These are phyloP conservation scores for Hippocampus mohnikei DNA, from an alignment of 2,113 vertebrate genomes.

Conservation along the genomic window DNA sequence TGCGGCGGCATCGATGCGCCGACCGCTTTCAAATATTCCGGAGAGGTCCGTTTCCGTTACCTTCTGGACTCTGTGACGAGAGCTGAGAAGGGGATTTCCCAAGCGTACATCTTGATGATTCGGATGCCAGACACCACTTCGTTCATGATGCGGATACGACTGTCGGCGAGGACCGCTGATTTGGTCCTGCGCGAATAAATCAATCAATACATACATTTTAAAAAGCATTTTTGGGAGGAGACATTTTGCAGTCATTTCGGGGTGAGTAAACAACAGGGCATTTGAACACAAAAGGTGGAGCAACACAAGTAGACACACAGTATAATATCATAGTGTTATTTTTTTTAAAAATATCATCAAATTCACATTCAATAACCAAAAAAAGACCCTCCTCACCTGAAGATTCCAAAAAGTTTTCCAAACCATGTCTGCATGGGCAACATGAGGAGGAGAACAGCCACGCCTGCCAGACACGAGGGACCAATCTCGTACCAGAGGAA, in stretches of 20 bases:
- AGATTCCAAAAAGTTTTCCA: slow-evolving; percentile 82
- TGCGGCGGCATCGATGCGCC: not conserved
- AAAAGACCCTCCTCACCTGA: slow-evolving; percentile 71
- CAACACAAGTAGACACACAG: too few relatives aligned
- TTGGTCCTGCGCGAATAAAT: slow-evolving; percentile 70
- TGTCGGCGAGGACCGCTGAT: slow-evolving; percentile 82
- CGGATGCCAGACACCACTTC: slow-evolving; percentile 93
- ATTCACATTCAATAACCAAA: too few relatives aligned
- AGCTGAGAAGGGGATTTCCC: slow-evolving; percentile 88
- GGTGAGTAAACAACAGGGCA: too few relatives aligned
- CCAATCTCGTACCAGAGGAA: slow-evolving; percentile 92
- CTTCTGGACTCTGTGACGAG: slow-evolving; percentile 80
- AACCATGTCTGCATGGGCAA: slow-evolving; percentile 84
- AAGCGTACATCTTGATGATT: slow-evolving; percentile 98
- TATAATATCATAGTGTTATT: too few relatives aligned
- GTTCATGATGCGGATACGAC: slow-evolving; percentile 92
- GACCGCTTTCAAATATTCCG: not conserved
- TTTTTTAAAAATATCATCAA: too few relatives aligned
- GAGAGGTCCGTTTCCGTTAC: slow-evolving; percentile 56
- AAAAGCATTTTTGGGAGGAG: not conserved
- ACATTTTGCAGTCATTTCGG: not conserved
- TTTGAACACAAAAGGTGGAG: too few relatives aligned
- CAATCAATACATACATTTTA: not conserved
- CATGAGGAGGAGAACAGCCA: slow-evolving; percentile 73
- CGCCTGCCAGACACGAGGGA: slow-evolving; percentile 82